phyloP scores from a whole-genome alignment of 2,888 invertebrate genomes.

The Tortrix viridana region DNA sequence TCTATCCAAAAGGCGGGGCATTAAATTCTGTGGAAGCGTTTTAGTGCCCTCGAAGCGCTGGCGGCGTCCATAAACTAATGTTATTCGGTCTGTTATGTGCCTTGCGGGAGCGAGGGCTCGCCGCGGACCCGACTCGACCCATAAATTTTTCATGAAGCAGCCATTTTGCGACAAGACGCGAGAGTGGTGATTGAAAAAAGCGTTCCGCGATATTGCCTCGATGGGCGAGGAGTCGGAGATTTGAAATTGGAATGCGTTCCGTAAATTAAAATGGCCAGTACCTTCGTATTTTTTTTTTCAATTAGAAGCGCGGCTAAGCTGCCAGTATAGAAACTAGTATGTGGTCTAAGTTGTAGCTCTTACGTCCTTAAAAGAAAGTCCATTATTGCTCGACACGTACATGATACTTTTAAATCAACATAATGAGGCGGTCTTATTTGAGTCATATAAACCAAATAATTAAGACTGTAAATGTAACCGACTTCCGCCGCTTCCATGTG shows the following conservation, averaged over 20 bases:
- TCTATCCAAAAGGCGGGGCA: constrained; percentile 50
- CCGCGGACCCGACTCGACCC: constrained; percentile 50
- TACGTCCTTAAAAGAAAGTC: too few species aligned
- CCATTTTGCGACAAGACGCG: constrained; percentile 55
- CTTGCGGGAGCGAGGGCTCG: constrained; percentile 58
- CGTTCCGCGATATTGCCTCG: constrained; percentile 64
- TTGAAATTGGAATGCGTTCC: constrained; percentile 31
- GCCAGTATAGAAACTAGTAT: too few species aligned
- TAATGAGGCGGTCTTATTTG: too few species aligned
- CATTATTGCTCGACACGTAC: too few species aligned
- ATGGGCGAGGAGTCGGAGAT: constrained; percentile 42
- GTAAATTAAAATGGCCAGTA: constrained; percentile 27
- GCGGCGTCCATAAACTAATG: constrained; percentile 72
- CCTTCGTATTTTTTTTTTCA: constrained; percentile 7
- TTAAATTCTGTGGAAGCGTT: constrained; percentile 62
- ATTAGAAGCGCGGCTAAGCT: not conserved
- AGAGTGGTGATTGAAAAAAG: constrained; percentile 76
- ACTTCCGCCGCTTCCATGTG: too few species aligned
- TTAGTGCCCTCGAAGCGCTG: constrained; percentile 57
- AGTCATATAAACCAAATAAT: too few species aligned
- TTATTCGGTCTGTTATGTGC: constrained; percentile 71
- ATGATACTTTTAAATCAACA: too few species aligned
- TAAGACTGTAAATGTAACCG: too few species aligned
- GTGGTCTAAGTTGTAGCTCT: too few species aligned
- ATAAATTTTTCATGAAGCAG: constrained; percentile 81